Evolutionary conservation across 2,888 invertebrate species (phyloP).

Genomic region (Rhodophaea formosa): DNA sequence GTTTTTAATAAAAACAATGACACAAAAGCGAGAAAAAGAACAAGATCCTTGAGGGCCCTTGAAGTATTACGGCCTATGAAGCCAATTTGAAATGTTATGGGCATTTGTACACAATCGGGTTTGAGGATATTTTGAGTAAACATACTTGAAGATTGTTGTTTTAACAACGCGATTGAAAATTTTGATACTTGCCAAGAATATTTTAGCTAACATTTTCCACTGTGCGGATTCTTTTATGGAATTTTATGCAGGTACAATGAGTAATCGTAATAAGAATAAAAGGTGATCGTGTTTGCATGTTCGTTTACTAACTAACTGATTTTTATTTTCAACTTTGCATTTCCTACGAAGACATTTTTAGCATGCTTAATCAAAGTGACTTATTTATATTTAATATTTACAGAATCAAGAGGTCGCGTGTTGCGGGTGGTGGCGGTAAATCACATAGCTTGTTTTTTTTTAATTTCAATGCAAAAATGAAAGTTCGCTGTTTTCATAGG

Average conservation of each 20-base stretch:
- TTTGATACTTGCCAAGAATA: slow-evolving; percentile 48
- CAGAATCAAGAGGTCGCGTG: slow-evolving; percentile 52
- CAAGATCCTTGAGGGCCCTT: slow-evolving; percentile 52
- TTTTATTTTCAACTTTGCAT: slow-evolving; percentile 5
- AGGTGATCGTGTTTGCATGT: not conserved
- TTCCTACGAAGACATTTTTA: slow-evolving; percentile 13
- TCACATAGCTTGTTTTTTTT: slow-evolving; percentile 73
- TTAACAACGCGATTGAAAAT: slow-evolving; percentile 32
- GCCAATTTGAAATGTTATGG: slow-evolving; percentile 60
- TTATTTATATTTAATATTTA: slow-evolving; percentile 20
- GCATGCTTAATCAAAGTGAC: slow-evolving; percentile 2
- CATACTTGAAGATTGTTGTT: slow-evolving; percentile 65
- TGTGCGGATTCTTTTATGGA: not conserved
- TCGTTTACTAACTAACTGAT: not conserved
- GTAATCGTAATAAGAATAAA: not conserved
- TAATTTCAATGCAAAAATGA: slow-evolving; percentile 39
- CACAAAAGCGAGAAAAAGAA: slow-evolving; percentile 50
- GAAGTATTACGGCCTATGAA: slow-evolving; percentile 41
- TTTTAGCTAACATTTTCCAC: not conserved
- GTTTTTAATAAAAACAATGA: slow-evolving; percentile 68
- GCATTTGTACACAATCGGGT: slow-evolving; percentile 60
- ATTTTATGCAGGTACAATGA: too few species aligned
- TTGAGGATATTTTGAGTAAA: slow-evolving; percentile 73
- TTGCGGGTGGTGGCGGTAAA: slow-evolving; percentile 57
- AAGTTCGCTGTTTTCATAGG: not conserved